These are phyloP conservation scores for Solea senegalensis DNA, from an alignment of 2,113 vertebrate species.

Conservation along the genomic window DNA sequence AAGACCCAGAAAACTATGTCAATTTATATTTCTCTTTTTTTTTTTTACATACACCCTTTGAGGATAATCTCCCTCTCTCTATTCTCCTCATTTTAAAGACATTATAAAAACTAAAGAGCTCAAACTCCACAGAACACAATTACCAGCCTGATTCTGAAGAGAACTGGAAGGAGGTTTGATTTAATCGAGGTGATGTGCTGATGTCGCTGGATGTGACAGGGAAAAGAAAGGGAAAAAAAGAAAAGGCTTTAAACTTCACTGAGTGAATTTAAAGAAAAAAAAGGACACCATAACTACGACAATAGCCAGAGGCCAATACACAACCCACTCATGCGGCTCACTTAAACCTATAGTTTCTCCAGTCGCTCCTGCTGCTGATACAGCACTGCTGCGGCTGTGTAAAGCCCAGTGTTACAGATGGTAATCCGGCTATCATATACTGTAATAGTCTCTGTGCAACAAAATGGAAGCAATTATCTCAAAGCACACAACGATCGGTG, in stretches of 20 bases:
- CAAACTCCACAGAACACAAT: background rate
- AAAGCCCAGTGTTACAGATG: conserved; percentile 67
- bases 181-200: conserved; percentile 26
- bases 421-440: conserved; percentile 72
- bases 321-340: conserved; percentile 33
- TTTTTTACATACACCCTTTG: no score
- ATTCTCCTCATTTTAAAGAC: background rate
- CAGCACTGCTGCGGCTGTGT: conserved; percentile 55
- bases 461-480: conserved; percentile 78
- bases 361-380: conserved; percentile 54
- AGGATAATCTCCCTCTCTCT: background rate
- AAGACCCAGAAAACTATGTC: no score
- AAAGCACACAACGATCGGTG: conserved; percentile 72
- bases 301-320: conserved; percentile 38
- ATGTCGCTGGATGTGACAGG: conserved; percentile 19
- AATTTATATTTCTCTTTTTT: no score
- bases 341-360: conserved; percentile 53
- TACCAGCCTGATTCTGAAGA: background rate
- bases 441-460: conserved; percentile 72
- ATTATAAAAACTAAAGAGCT: background rate
- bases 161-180: conserved; percentile 2
- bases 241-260: conserved; percentile 15
- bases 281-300: conserved; percentile 35
- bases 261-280: conserved; percentile 8
- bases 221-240: background rate